phyloP scores from a whole-genome alignment of 2,888 invertebrate genomes.

The Drosophila pegasa region DNA sequence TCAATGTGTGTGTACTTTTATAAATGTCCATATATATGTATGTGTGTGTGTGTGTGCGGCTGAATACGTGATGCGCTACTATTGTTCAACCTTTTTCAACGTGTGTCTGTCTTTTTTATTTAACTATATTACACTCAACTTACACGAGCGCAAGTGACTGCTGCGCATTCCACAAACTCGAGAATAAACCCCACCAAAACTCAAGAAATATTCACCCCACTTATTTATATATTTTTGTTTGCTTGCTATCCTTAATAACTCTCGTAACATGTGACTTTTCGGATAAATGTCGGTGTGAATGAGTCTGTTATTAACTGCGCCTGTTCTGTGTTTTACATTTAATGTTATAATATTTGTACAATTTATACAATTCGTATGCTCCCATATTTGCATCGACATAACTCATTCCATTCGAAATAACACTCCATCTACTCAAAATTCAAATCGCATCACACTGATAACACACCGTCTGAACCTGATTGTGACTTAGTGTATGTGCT shows the following conservation, averaged over 20 bases:
- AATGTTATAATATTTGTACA: constrained; percentile 46
- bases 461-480: constrained; percentile 2
- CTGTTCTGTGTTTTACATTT: constrained; percentile 51
- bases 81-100: constrained; percentile 31
- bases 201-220: constrained; percentile 38
- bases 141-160: constrained; percentile 35
- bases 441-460: constrained; percentile 24
- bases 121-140: constrained; percentile 40
- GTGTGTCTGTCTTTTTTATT: constrained; percentile 53
- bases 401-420: constrained; percentile 25
- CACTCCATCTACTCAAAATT: constrained; percentile 38
- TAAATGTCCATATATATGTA: constrained; percentile 23
- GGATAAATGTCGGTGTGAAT: constrained; percentile 30
- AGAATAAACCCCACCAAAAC: constrained; percentile 20
- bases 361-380: constrained; percentile 48
- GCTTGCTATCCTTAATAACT: constrained; percentile 52
- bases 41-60: constrained; percentile 1
- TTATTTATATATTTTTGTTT: constrained; percentile 42
- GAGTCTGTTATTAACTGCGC: constrained; percentile 28
- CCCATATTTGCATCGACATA: constrained; percentile 51
- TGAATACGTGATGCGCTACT: constrained; percentile 18
- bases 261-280: constrained; percentile 51
- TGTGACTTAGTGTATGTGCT: not conserved
- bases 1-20: constrained; percentile 22
- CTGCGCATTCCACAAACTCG: constrained; percentile 27